Base-by-base conservation (phyloP, 2,797 vertebrate genomes). In the Lutjanus campechanus region DNA sequence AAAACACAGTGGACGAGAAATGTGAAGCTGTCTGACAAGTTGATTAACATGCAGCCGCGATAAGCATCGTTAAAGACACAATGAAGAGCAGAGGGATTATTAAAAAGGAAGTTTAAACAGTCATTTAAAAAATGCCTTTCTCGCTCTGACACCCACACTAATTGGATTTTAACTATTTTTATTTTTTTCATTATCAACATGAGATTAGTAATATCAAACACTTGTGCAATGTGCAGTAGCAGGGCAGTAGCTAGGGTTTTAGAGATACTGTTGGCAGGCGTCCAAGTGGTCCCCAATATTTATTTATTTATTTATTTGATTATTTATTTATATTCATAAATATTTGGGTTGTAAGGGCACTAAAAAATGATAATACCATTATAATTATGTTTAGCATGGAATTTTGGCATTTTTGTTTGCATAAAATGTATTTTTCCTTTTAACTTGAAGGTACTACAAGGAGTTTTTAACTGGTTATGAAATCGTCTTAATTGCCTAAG, bases 21-120 rank as follows among this genome's bases (percentile, higher is more conserved):
- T 4, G 55, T 8, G 62, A 61, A 55, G 49, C 60, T n/a, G 76
- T 20, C 11, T 65, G 79, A 82, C 75, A 73, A 65, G 59, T 17
- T 71, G 40, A 49, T 73, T 62, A n/a, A 53, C 58, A 22, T 44
- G 47, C 58, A 44, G 1, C 22, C 13, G 40, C 8, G 15, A 49
- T 44, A 11, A 62, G 20, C 54, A 51, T 59, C n/a, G 0, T 9
- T 19, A 3, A 13, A 40, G 4, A 20, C 12, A 25, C 10, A 44
- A 22, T 36, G 20, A 36, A 20, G 6, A 46, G 25, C 8, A 7
- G 11, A 59, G 19, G 9, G 40, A 17, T 55, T 8, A 63, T 65
- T 19, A 20, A 44, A 44, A 11, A 20, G 19, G 40, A n/a, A 3
- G 22, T 66, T 60, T 49, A 58, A 20, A 54, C 4, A 46, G 16